phyloP scores from a whole-genome alignment of 1,140 invertebrate genomes.

The Pogonus chalceus region DNA sequence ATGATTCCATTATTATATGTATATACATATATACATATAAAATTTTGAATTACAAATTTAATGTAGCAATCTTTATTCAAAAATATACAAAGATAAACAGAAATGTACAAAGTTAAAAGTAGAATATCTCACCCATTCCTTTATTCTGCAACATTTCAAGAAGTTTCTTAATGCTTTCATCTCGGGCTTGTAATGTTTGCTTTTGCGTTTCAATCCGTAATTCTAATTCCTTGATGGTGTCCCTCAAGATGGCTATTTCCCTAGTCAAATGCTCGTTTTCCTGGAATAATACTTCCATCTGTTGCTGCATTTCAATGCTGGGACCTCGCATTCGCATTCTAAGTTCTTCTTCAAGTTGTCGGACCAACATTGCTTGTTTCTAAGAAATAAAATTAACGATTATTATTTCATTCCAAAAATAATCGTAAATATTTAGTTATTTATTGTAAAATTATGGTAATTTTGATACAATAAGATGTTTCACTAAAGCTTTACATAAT shows the following conservation, averaged over 20 bases:
- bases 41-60: no score
- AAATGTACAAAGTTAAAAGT: constrained; percentile 19
- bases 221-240: constrained; percentile 94
- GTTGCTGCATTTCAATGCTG: constrained; percentile 81
- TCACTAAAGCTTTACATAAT: no score
- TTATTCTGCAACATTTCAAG: constrained; percentile 97
- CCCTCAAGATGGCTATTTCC: constrained; percentile 88
- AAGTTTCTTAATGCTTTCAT: constrained; percentile 97
- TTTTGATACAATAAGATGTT: no score
- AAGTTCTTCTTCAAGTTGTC: constrained; percentile 87
- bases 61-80: no score
- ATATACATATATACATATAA: constrained; percentile 7
- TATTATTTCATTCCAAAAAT: no score
- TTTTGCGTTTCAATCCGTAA: constrained; percentile 95
- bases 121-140: constrained; percentile 73
- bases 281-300: constrained; percentile 82
- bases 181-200: constrained; percentile 87
- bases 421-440: no score
- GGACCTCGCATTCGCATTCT: constrained; percentile 74
- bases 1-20: constrained; percentile 9
- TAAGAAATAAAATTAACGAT: no score
- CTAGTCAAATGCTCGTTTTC: constrained; percentile 92
- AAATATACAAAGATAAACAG: no score
- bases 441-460: background rate
- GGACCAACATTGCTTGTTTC: constrained; percentile 93